Evolutionary conservation across 1,140 invertebrate genomes (phyloP).

Genomic region (Zaprionus tsacasi): DNA sequence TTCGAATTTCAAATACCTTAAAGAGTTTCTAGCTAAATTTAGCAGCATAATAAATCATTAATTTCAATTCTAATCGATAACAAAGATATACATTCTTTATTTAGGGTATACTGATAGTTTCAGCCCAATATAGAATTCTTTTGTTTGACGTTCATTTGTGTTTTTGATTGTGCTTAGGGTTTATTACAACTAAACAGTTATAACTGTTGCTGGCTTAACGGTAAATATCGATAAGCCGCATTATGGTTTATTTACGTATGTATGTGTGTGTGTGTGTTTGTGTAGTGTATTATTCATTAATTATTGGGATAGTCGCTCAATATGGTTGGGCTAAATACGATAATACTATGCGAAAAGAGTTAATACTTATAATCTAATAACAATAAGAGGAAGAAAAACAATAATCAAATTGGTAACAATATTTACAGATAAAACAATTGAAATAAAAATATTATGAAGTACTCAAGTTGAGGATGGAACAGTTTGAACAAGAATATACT

Average conservation of each 20-base stretch:
- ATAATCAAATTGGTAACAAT: background rate
- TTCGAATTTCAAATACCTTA: too few relatives aligned
- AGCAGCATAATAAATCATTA: too few relatives aligned
- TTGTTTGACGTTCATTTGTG: slow-evolving; percentile 59
- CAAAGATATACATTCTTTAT: background rate
- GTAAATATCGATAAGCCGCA: slow-evolving; percentile 32
- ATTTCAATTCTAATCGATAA: too few relatives aligned
- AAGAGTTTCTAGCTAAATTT: too few relatives aligned
- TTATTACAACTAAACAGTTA: slow-evolving; percentile 48
- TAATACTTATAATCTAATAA: slow-evolving; percentile 4
- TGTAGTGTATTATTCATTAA: slow-evolving; percentile 6
- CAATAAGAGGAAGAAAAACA: background rate
- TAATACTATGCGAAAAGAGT: slow-evolving; percentile 3
- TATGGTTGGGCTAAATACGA: background rate
- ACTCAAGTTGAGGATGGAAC: background rate
- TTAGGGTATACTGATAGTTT: slow-evolving; percentile 5
- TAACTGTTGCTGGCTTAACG: slow-evolving; percentile 37
- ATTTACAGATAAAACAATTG: background rate
- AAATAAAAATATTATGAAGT: background rate
- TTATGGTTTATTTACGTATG: slow-evolving; percentile 4
- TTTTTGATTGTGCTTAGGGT: slow-evolving; percentile 32
- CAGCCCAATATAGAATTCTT: background rate
- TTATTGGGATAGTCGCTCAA: slow-evolving; percentile 23
- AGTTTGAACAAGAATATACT: background rate
- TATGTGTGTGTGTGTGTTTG: slow-evolving; percentile 1